These are phyloP conservation scores for Campaea margaritaria DNA, from an alignment of 2,888 invertebrate species.

Conservation along the genomic window DNA sequence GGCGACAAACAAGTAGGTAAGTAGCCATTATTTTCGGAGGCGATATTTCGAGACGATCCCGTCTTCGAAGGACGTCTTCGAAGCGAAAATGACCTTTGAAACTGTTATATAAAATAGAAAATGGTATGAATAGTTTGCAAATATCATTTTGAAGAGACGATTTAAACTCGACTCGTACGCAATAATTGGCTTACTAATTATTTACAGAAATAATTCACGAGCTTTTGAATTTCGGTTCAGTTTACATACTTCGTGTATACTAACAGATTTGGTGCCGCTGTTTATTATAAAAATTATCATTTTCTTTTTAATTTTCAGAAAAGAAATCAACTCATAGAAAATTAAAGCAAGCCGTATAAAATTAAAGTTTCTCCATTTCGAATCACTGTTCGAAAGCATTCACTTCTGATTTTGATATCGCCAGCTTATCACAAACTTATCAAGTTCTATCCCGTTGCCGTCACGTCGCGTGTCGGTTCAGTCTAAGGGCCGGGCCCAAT, in stretches of 20 bases:
- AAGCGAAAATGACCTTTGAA: slow-evolving; percentile 28
- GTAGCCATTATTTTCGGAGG: slow-evolving; percentile 27
- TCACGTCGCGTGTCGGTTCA: slow-evolving; percentile 26
- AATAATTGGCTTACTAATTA: no score
- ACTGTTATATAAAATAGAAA: slow-evolving; percentile 6
- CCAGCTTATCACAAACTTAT: slow-evolving; percentile 14
- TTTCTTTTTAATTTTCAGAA: no score
- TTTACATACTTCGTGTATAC: no score
- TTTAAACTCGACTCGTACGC: neutral
- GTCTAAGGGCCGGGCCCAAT: slow-evolving; percentile 41
- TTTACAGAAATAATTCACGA: neutral
- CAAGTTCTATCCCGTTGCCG: slow-evolving; percentile 26
- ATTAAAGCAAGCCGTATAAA: neutral
- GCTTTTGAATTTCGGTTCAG: no score
- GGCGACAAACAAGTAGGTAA: slow-evolving; percentile 16
- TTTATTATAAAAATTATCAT: no score
- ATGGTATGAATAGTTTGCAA: neutral
- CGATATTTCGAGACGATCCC: slow-evolving; percentile 33
- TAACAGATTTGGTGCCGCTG: no score
- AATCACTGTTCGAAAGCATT: slow-evolving; percentile 10
- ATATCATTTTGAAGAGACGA: neutral
- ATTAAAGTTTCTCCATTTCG: neutral
- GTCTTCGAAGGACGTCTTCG: slow-evolving; percentile 33
- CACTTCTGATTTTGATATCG: slow-evolving; percentile 15
- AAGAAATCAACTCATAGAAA: no score